These are phyloP conservation scores for Petrocephalus sullivani DNA, from an alignment of 2,797 vertebrate species.

Conservation along the genomic window DNA sequence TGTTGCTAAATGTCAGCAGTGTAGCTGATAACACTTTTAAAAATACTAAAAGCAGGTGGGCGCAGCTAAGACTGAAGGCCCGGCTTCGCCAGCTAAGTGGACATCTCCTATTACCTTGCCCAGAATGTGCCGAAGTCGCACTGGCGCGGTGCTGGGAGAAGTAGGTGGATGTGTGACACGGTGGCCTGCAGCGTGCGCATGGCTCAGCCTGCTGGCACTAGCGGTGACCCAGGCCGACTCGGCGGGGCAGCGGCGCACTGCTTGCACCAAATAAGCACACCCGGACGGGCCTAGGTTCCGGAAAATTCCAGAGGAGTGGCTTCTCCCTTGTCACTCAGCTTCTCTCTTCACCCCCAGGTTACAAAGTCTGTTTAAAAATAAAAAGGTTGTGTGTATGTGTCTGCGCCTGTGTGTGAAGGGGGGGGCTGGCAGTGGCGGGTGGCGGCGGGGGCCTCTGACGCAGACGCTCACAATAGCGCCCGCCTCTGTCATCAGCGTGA, in stretches of 20 bases:
- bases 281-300: not conserved
- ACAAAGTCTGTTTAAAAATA: conserved; percentile 7
- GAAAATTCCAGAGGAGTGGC: not conserved
- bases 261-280: not conserved
- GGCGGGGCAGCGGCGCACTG: not conserved
- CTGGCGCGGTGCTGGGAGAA: not conserved
- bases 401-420: not conserved
- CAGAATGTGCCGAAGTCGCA: not conserved
- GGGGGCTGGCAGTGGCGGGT: not conserved
- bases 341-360: not conserved
- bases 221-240: not conserved
- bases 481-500: not conserved
- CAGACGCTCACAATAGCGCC: not conserved
- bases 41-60: not conserved
- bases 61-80: not conserved
- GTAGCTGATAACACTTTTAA: not conserved
- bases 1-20: not conserved
- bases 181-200: not conserved
- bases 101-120: not conserved
- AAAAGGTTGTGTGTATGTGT: conserved; percentile 6
- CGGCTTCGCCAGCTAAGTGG: not conserved
- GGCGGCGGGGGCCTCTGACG: not conserved
- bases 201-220: not conserved
- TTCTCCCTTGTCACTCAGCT: not conserved
- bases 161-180: not conserved